Base-by-base conservation (phyloP, 1,140 invertebrate species). In the Lepidurus couesii region DNA sequence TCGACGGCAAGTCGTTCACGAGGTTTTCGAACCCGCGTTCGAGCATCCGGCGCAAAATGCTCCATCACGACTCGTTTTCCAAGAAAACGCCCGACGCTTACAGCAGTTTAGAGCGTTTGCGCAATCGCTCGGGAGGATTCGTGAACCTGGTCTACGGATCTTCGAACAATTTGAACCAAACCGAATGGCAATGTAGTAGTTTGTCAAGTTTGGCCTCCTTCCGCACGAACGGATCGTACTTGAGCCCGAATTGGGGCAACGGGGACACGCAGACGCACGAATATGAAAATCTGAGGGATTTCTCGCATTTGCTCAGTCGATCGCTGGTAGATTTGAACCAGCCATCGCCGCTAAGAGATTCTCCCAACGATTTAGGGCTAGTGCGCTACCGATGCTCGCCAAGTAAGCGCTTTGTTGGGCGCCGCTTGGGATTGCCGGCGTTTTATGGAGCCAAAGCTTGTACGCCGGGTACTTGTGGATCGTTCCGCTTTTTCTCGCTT, bases 61-160 rank as follows among this genome's bases (percentile, higher is more conserved):
- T 21, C 42, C 34, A 13, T 16, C 43, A 76, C 42, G 75, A 44
- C 42, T 75, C 44, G 24, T 76, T 34, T 44, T 13, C 53, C 53
- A 65, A 65, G 13, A 65, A 65, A 16, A 21, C 16, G 13, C 53
- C 44, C 9, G 79, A 74, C n/a, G 75, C 53, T 43, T 81, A 44
- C 43, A 73, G 42, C 11, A 80, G 77, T 34, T 65, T 80, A 26
- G 79, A 80, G 34, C 81, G 79, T 42, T 45, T 82, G 47, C 79
- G 82, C 73, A 82, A 81, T 16, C 79, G 80, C 75, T 81, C 81
- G 21, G 82, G 82, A 3, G 81, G 81, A 16, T 82, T 82, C 75
- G 79, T 81, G 43, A 82, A 82, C 53, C 79, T 78, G 43, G 78
- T 82, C 26, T 81, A 75, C 24, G 79, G 84, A 79, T 82, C 84